These are phyloP conservation scores for Trachemys scripta DNA, from an alignment of 2,113 vertebrate genomes.

Conservation along the genomic window DNA sequence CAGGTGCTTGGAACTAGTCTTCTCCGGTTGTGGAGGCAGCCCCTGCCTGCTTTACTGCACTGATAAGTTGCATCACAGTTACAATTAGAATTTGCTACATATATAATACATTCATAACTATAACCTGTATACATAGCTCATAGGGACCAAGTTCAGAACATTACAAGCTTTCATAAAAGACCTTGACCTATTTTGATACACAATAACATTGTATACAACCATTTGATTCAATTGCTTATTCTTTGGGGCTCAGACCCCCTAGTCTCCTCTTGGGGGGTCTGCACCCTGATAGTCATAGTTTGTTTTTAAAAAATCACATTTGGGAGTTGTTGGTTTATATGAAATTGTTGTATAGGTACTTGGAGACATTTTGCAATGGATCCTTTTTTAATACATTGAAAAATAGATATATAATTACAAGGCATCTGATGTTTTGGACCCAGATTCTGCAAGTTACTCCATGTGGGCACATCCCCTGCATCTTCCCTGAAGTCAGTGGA, in stretches of 20 bases:
- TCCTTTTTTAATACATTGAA: not conserved
- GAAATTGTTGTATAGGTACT: not conserved
- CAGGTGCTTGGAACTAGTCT: not conserved
- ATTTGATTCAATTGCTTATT: not conserved
- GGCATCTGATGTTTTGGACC: not conserved
- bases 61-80: no score
- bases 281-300: not conserved
- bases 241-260: not conserved
- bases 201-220: not conserved
- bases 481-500: not conserved
- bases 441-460: not conserved
- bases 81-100: no score
- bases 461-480: accelerated
- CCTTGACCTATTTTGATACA: not conserved
- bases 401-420: not conserved
- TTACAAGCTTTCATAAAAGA: not conserved
- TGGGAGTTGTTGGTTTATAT: not conserved
- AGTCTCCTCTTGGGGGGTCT: not conserved
- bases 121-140: not conserved
- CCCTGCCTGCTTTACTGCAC: no score
- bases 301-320: not conserved
- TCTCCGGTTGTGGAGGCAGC: no score
- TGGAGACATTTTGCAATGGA: not conserved
- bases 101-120: no score
- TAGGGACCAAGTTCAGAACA: not conserved